These are phyloP conservation scores for Andrena minutula DNA, from an alignment of 2,888 invertebrate species.

Conservation along the genomic window DNA sequence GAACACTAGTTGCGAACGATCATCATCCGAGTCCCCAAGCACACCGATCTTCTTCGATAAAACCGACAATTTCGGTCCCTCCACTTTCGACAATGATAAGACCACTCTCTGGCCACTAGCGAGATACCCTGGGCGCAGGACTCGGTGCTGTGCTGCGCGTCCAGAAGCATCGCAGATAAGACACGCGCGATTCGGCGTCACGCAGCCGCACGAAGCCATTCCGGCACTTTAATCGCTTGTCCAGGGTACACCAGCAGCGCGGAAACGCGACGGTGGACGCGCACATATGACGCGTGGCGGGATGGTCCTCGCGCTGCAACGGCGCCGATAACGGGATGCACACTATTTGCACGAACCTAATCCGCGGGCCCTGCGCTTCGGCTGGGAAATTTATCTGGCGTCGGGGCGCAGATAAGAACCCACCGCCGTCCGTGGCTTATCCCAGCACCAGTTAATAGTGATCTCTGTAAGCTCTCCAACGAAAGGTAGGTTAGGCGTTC, in stretches of 20 bases:
- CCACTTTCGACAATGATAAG: background rate
- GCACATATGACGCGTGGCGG: conserved; percentile 50
- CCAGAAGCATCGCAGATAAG: conserved; percentile 65
- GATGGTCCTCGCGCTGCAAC: conserved; percentile 59
- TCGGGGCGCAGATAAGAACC: conserved; percentile 71
- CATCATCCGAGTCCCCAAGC: too few species aligned
- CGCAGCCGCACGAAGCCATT: conserved; percentile 20
- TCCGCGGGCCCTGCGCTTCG: conserved; percentile 66
- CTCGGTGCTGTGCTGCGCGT: conserved; percentile 47
- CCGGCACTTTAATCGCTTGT: conserved; percentile 49
- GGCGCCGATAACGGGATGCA: conserved; percentile 74
- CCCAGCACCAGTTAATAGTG: conserved; percentile 71
- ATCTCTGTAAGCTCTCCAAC: conserved; percentile 74
- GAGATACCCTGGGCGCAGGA: background rate
- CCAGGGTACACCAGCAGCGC: conserved; percentile 11
- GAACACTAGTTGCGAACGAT: too few species aligned
- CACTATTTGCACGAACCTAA: conserved; percentile 74
- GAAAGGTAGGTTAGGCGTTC: conserved; percentile 70
- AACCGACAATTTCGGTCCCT: background rate
- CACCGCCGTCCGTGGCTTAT: conserved; percentile 64
- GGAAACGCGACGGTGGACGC: conserved; percentile 41
- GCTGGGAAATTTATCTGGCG: conserved; percentile 70
- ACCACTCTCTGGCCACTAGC: background rate
- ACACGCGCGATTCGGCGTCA: conserved; percentile 64
- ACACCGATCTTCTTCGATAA: too few species aligned